phyloP scores from a whole-genome alignment of 1,140 invertebrate genomes.

The Lepidurus apus region DNA sequence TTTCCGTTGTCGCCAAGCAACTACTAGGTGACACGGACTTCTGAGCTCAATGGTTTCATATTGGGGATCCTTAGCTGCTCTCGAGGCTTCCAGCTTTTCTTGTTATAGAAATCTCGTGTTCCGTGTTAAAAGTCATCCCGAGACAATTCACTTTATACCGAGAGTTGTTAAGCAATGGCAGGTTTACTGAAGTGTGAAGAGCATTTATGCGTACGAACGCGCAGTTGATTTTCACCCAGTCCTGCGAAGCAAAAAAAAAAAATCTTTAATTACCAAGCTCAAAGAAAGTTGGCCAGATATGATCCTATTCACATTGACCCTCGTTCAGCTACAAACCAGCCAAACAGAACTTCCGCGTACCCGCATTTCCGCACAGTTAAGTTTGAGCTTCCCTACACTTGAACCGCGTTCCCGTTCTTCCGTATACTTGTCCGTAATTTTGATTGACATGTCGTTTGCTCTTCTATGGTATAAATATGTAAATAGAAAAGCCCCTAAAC shows the following conservation, averaged over 20 bases:
- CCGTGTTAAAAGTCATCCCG: not conserved
- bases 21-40: conserved; percentile 29
- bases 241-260: too few species aligned
- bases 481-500: not conserved
- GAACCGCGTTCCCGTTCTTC: not conserved
- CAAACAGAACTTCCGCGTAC: not conserved
- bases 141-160: not conserved
- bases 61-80: not conserved
- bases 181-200: not conserved
- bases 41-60: not conserved
- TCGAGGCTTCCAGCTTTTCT: not conserved
- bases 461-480: not conserved
- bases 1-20: conserved; percentile 32
- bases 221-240: not conserved
- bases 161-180: not conserved
- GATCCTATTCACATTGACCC: not conserved
- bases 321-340: not conserved
- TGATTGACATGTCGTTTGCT: conserved; percentile 14
- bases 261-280: too few species aligned
- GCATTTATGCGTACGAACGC: not conserved
- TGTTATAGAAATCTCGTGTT: not conserved
- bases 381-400: not conserved
- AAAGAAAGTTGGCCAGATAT: not conserved
- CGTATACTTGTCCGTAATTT: not conserved
- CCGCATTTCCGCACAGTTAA: not conserved